phyloP scores from a whole-genome alignment of 1,140 invertebrate genomes.

The Colletes gigas region DNA sequence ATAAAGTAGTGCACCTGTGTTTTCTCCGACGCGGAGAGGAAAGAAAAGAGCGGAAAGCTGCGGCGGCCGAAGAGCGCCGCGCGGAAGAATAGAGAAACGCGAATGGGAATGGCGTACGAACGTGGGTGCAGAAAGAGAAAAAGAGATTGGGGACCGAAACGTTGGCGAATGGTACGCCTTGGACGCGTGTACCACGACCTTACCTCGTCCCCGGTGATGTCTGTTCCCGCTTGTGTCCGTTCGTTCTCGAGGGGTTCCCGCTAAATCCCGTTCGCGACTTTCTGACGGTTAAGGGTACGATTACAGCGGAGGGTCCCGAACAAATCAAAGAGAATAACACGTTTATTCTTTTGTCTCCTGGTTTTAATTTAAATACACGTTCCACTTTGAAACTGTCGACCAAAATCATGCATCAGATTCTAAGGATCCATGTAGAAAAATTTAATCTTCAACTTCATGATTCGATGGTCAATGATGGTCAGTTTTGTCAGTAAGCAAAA shows the following conservation, averaged over 20 bases:
- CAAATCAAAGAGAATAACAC: too few species aligned
- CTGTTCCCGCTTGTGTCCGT: not conserved
- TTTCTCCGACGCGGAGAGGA: slow-evolving; percentile 12
- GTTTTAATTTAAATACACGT: too few species aligned
- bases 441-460: too few species aligned
- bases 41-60: slow-evolving; percentile 16
- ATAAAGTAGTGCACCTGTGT: slow-evolving; percentile 49
- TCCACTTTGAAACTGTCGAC: too few species aligned
- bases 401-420: too few species aligned
- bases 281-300: not conserved
- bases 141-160: slow-evolving; percentile 22
- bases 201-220: not conserved
- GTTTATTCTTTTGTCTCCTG: too few species aligned
- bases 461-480: too few species aligned
- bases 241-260: not conserved
- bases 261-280: slow-evolving; percentile 16
- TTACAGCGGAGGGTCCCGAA: too few species aligned
- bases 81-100: slow-evolving; percentile 18
- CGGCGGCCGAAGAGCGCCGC: slow-evolving; percentile 12
- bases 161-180: slow-evolving; percentile 30
- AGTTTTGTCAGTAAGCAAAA: too few species aligned
- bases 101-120: slow-evolving; percentile 1
- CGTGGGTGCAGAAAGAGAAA: not conserved
- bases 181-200: slow-evolving; percentile 5
- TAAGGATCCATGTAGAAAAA: too few species aligned